Base-by-base conservation (phyloP, 2,888 invertebrate species). In the Lottia gigantea region DNA sequence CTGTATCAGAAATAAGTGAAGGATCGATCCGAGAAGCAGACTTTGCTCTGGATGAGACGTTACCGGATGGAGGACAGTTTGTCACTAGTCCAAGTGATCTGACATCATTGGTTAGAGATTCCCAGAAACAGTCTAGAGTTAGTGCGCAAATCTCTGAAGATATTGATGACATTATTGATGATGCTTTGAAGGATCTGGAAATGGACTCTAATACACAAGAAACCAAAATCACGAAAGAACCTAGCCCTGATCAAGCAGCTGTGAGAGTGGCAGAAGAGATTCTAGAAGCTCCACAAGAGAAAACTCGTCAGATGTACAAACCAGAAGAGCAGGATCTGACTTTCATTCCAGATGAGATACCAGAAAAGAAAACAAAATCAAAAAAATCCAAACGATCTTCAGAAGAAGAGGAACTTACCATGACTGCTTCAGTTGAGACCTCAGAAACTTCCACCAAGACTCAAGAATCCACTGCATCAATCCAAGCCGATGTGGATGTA, bases 381-480 rank as follows among this genome's bases (percentile, higher is more conserved):
- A 55, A 55, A 55, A 40, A 40, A 40, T 40, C 40, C 40, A 40
- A 40, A 40, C 40, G 40, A 40, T 40, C 11, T 40, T 55, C 55
- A 15, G 45, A 26, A 47, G 73, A 65, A 19, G 69, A 64, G 15
- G 64, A 40, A 23, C 25, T 68, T 11, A 26, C 67, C 8, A 15
- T 62, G 12, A n/a, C 46, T 45, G 63, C 68, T 1, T 65, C 65
- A 23, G 68, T 66, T 7, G 68, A 70, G 31, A 68, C 63, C 23
- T 26, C n/a, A 40, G 72, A 69, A 46, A 23, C 11, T 16, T 16
- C 40, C 46, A 23, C 11, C 14, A 45, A 6, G 15, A 19, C 23
- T 23, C 19, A 55, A n/a, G 55, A 23, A 55, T 55, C 55, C 19
- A 23, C 55, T 3, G 14, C 55, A 6, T 12, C 55, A 19, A 55